Conservation (phyloP, 2,888 invertebrate species). For the Tridacna crocea region DNA sequence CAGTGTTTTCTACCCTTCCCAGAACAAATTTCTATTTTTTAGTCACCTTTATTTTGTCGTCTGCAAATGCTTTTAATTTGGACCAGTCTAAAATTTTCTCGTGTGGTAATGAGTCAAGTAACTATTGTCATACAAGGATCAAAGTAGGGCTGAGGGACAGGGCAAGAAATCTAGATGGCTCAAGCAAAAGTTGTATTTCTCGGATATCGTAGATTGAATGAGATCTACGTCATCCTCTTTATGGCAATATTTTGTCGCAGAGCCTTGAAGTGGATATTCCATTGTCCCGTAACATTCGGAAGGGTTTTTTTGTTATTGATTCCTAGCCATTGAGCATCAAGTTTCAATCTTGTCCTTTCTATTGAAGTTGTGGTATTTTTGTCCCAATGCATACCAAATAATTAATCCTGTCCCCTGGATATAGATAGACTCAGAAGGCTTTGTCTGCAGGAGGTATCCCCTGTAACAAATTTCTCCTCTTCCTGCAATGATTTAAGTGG, state of each 20-base stretch:
- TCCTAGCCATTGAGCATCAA: constrained; percentile 40
- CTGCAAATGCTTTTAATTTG: background rate
- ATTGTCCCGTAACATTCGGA: constrained; percentile 56
- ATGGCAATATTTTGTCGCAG: constrained; percentile 15
- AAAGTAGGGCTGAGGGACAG: too few relatives aligned
- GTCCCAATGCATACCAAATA: constrained; percentile 53
- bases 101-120: background rate
- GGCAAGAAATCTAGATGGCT: too few relatives aligned
- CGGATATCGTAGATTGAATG: constrained; percentile 7
- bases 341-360: constrained; percentile 56
- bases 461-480: too few relatives aligned
- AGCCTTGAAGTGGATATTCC: constrained; percentile 25
- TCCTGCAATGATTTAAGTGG: too few relatives aligned
- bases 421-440: too few relatives aligned
- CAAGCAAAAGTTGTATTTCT: too few relatives aligned
- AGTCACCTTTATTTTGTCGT: background rate
- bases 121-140: too few relatives aligned
- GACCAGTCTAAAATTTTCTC: background rate
- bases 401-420: constrained; percentile 24
- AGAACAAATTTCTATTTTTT: background rate
- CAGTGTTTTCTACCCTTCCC: background rate
- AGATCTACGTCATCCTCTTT: background rate
- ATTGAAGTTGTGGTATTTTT: constrained; percentile 58
- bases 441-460: too few relatives aligned
- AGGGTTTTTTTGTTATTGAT: constrained; percentile 43